A percentile compares a stretch with the other conserved stretches of the same genome.
Evolutionary conservation across 2,113 vertebrate species (phyloP).

Genomic region (Penelope pileata): DNA sequence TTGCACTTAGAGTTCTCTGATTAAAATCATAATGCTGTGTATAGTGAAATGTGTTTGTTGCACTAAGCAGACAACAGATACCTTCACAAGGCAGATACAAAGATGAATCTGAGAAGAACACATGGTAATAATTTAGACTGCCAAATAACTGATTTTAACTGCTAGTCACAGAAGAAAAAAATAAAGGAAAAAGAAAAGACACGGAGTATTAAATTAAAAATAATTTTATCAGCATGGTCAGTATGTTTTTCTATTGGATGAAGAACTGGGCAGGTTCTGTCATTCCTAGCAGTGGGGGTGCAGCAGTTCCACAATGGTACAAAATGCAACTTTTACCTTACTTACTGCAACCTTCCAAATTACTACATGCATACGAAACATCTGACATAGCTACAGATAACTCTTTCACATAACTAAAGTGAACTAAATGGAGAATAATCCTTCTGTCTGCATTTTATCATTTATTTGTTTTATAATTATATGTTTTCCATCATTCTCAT

Average conservation of each 20-base stretch:
- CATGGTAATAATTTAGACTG: not conserved
- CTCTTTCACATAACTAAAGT: not conserved
- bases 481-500: not conserved
- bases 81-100: not conserved
- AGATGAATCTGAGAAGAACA: conserved; percentile 15
- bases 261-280: not conserved
- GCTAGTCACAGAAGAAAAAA: not conserved
- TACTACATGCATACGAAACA: not conserved
- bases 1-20: conserved; percentile 11
- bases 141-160: not conserved
- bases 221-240: not conserved
- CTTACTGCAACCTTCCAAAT: not conserved
- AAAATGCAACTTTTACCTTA: conserved; percentile 37
- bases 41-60: conserved; percentile 20
- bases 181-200: not conserved
- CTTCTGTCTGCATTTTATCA: not conserved
- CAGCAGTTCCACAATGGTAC: conserved; percentile 5
- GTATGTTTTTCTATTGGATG: not conserved
- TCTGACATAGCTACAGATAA: not conserved
- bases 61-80: conserved; percentile 6
- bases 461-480: not conserved
- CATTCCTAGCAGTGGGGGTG: not conserved
- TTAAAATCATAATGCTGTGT: not conserved
- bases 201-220: not conserved
- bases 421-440: not conserved